These are phyloP conservation scores for Neoniphon sammara DNA, from an alignment of 2,797 vertebrate genomes.

Conservation along the genomic window DNA sequence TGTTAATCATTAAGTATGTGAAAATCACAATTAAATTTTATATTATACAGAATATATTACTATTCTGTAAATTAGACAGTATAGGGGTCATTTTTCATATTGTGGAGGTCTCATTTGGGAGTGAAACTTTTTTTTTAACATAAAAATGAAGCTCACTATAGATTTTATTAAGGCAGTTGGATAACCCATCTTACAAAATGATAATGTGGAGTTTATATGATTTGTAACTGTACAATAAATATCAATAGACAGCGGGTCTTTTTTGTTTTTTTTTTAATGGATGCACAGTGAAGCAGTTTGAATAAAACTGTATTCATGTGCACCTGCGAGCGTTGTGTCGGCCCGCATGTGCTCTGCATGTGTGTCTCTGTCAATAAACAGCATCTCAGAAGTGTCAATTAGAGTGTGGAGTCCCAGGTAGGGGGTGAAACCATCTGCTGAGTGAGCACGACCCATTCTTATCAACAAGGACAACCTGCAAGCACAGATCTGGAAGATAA, in stretches of 20 bases:
- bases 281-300: too few species aligned
- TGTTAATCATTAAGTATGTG: background rate
- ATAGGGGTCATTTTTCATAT: background rate
- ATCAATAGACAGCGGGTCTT: too few species aligned
- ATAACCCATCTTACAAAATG: background rate
- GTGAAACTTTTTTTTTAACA: background rate
- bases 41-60: background rate
- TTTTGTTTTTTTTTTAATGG: too few species aligned
- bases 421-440: constrained; percentile 64
- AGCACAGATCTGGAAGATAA: constrained; percentile 26
- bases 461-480: constrained; percentile 57
- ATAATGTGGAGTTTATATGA: background rate
- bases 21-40: background rate
- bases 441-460: constrained; percentile 39
- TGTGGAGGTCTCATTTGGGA: background rate
- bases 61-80: background rate
- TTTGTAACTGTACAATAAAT: too few species aligned
- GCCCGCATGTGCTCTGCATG: background rate
- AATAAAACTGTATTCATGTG: too few species aligned
- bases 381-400: constrained; percentile 50
- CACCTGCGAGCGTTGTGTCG: background rate
- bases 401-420: constrained; percentile 38
- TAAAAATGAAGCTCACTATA: background rate
- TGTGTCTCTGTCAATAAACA: constrained; percentile 22
- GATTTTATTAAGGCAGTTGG: background rate